Conservation (phyloP, 35 echinoderm and acorn worm genomes). For the Heliocidaris erythrogramma region DNA sequence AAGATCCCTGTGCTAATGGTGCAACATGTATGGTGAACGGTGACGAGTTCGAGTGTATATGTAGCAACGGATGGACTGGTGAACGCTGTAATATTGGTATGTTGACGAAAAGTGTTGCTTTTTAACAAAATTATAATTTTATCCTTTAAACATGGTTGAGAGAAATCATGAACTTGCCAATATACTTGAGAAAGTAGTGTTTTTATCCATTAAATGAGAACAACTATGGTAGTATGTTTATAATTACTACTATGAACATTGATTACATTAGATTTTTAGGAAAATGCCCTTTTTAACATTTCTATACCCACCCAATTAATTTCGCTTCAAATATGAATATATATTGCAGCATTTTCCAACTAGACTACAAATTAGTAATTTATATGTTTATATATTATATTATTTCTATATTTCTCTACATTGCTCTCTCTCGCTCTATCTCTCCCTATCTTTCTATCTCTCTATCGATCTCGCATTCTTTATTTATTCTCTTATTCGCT, state of each 20-base stretch:
- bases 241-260: too few species aligned
- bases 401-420: too few species aligned
- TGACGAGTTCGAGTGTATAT: conserved; percentile 28
- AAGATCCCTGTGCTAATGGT: conserved; percentile 48
- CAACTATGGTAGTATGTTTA: too few species aligned
- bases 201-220: too few species aligned
- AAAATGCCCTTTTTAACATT: too few species aligned
- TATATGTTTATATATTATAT: too few species aligned
- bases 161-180: not conserved
- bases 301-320: not conserved
- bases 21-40: conserved; percentile 24
- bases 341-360: not conserved
- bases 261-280: too few species aligned
- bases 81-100: conserved; percentile 42
- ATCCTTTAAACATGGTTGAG: not conserved
- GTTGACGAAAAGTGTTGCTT: not conserved
- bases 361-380: not conserved
- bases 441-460: too few species aligned
- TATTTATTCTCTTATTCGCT: too few species aligned
- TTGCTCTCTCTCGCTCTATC: too few species aligned
- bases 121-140: not conserved
- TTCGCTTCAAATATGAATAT: not conserved
- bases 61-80: conserved; percentile 30
- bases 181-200: not conserved
- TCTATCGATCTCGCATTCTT: too few species aligned